Evolutionary conservation across 2,888 invertebrate genomes (phyloP).

Genomic region (Drosophila acutilabella): DNA sequence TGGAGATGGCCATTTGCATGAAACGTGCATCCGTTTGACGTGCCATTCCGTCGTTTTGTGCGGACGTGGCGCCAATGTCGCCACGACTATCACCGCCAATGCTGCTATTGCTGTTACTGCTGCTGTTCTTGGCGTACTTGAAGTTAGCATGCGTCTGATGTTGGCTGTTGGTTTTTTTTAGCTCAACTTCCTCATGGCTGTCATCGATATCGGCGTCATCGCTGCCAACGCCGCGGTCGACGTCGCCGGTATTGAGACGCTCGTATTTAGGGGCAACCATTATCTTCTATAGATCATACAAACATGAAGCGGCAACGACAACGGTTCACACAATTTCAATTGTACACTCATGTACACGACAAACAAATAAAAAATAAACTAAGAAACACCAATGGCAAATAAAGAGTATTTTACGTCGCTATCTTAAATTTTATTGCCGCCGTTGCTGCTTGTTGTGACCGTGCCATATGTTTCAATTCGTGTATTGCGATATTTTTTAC

Average conservation of each 20-base stretch:
- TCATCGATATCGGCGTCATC: conserved; percentile 62
- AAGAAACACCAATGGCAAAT: not conserved
- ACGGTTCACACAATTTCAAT: not conserved
- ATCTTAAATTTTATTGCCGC: conserved; percentile 39
- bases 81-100: conserved; percentile 12
- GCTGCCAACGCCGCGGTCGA: conserved; percentile 24
- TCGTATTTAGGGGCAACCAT: conserved; percentile 82
- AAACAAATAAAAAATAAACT: no score
- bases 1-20: conserved; percentile 84
- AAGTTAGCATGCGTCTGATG: conserved; percentile 56
- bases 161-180: conserved; percentile 55
- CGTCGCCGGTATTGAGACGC: conserved; percentile 74
- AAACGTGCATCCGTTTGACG: conserved; percentile 70
- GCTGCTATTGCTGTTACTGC: conserved; percentile 7
- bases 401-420: conserved; percentile 28
- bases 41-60: conserved; percentile 43
- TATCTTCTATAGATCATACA: conserved; percentile 58
- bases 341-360: no score
- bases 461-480: conserved; percentile 56
- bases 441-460: conserved; percentile 13
- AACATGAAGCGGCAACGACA: conserved; percentile 3
- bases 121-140: conserved; percentile 49
- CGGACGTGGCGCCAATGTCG: conserved; percentile 57
- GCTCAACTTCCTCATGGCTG: conserved; percentile 80
- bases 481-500: conserved; percentile 21